Evolutionary conservation across 1,140 invertebrate genomes (phyloP).

Genomic region (Hyphantria cunea): DNA sequence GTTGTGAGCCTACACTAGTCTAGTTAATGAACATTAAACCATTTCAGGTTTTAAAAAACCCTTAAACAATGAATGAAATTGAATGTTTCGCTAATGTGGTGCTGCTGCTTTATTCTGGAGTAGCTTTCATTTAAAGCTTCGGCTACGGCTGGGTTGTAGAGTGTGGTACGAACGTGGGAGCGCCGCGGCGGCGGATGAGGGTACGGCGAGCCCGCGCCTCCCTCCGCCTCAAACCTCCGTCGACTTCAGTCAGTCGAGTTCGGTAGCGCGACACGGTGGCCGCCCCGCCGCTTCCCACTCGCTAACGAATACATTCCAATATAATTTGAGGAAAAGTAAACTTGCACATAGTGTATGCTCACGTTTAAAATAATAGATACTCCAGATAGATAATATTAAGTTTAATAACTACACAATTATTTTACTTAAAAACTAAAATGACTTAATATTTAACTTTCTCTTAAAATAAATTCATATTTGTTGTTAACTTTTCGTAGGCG

Average conservation of each 20-base stretch:
- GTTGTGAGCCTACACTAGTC: too few species aligned
- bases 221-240: neutral
- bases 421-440: neutral
- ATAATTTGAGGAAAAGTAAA: conserved; percentile 10
- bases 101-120: too few species aligned
- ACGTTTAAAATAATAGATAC: conserved; percentile 6
- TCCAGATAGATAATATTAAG: neutral
- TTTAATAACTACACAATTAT: neutral
- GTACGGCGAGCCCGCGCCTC: conserved; percentile 4
- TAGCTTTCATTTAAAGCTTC: too few species aligned
- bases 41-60: too few species aligned
- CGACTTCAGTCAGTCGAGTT: conserved; percentile 24
- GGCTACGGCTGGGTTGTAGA: too few species aligned
- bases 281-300: conserved; percentile 8
- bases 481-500: neutral
- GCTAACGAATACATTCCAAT: conserved; percentile 1
- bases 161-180: too few species aligned
- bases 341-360: conserved; percentile 5
- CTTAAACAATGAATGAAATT: too few species aligned
- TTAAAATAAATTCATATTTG: conserved; percentile 1
- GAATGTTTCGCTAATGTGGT: too few species aligned
- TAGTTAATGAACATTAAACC: too few species aligned
- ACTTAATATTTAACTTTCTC: conserved; percentile 3
- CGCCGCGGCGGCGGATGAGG: neutral
- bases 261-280: conserved; percentile 30